Conservation (phyloP, 2,113 vertebrate genomes). For the Chinchilla lanigera region DNA sequence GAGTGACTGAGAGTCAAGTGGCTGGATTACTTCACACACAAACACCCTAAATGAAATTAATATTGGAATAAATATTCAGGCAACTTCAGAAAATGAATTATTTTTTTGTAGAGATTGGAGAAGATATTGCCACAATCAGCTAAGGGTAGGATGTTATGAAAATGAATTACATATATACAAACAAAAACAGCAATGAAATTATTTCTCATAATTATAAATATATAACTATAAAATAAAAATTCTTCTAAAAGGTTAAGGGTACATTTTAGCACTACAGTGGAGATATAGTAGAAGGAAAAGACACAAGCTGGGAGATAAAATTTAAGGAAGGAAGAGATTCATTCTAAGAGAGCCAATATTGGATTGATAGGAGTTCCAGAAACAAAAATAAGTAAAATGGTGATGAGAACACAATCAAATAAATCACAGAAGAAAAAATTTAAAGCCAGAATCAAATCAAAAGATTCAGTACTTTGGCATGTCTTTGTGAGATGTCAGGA, state of each 20-base stretch:
- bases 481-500: conserved; percentile 14
- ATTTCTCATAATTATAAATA: neutral
- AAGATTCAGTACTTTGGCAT: neutral
- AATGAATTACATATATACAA: neutral
- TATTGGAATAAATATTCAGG: neutral
- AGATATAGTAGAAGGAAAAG: neutral
- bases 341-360: neutral
- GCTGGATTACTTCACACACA: neutral
- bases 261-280: neutral
- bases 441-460: neutral
- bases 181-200: neutral
- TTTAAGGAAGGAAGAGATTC: neutral
- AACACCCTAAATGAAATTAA: conserved; percentile 47
- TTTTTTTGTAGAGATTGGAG: neutral
- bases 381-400: neutral
- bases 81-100: conserved; percentile 7
- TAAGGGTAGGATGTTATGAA: conserved; percentile 6
- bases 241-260: neutral
- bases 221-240: conserved; percentile 32
- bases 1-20: neutral
- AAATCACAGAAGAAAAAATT: neutral
- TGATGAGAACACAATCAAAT: neutral
- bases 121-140: neutral
- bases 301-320: neutral
- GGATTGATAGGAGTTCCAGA: neutral